Base-by-base conservation (phyloP, 2,113 vertebrate species). In the Sceloporus undulatus region DNA sequence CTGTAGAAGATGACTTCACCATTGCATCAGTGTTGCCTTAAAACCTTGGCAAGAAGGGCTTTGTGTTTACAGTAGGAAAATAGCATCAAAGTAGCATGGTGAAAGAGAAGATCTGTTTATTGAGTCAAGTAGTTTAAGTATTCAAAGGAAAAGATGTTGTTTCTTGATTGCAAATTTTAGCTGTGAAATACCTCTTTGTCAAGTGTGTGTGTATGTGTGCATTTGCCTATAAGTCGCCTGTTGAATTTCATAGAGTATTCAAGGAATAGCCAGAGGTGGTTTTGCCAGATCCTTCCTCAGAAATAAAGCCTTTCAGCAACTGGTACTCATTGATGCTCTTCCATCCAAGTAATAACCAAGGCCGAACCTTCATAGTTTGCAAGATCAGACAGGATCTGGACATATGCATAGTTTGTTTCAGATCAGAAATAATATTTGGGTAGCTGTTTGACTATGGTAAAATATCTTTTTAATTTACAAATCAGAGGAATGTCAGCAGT, bases 341-440 rank as follows among this genome's bases (percentile, higher is more conserved):
- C 59, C 13, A 62, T 18, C 59, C 59, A 62, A 16, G 59, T 62
- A 62, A 2, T 62, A 62, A 16, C 59, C 59, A 62, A 14, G 59
- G 59, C 16, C 16, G 59, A 62, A 1, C 59, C 13, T 18, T 13
- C 59, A 4, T 62, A 18, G 59, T 14, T 62, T 62, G 13, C 59
- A 62, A 62, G 56, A 9, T 59, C 56, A 59, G 10, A 59, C 56
- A 59, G 59, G 13, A 62, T 62, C 13, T 18, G 59, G 13, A 62
- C 68, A 40, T 89, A n/a, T 42, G 77, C 13, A 52, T 40, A 40
- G 54, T 68, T 62, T 86, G 0, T 80, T 27, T 74, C 78, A 48
- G 4, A 0, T 11, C 11, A 25, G 38, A 52, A 75, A 0, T 0
- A 40, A 65, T 0, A 0, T 59, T 40, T 62, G 19, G 56, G 82